Evolutionary conservation across 2,113 vertebrate genomes (phyloP).

Genomic region (Xiphias gladius): DNA sequence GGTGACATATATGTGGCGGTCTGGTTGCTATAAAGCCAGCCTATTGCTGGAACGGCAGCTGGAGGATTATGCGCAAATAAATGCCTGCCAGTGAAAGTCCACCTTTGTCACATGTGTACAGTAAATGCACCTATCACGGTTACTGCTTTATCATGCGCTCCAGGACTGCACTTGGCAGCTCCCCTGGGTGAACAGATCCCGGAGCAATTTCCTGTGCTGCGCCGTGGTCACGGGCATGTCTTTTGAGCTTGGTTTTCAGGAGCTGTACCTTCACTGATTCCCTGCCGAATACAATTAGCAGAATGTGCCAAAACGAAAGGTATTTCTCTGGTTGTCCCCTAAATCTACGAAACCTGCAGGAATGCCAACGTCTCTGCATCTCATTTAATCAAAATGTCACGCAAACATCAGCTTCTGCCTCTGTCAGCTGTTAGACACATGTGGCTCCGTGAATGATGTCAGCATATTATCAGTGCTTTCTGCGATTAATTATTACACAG

Average conservation of each 20-base stretch:
- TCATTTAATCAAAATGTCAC: neutral
- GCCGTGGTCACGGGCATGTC: neutral
- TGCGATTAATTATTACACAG: neutral
- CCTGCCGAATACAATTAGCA: neutral
- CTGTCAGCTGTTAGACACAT: neutral
- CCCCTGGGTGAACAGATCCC: slow-evolving; percentile 17
- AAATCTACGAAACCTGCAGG: neutral
- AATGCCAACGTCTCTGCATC: neutral
- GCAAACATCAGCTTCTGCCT: neutral
- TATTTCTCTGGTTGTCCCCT: neutral
- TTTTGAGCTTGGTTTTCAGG: slow-evolving; percentile 1
- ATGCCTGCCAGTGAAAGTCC: slow-evolving; percentile 58
- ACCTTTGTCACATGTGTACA: slow-evolving; percentile 50
- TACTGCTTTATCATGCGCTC: slow-evolving; percentile 17
- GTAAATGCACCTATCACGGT: slow-evolving; percentile 10
- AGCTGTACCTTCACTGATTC: neutral
- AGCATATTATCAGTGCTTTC: neutral
- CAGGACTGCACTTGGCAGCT: slow-evolving; percentile 23
- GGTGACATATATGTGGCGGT: slow-evolving; percentile 27
- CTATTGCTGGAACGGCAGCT: slow-evolving; percentile 54
- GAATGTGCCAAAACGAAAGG: slow-evolving; percentile 11
- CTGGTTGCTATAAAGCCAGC: slow-evolving; percentile 42
- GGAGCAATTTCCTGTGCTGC: slow-evolving; percentile 24
- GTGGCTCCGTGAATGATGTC: neutral
- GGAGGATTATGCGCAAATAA: slow-evolving; percentile 39